Evolutionary conservation across 2,888 invertebrate species (phyloP).

Genomic region (Zelleria hepariella): DNA sequence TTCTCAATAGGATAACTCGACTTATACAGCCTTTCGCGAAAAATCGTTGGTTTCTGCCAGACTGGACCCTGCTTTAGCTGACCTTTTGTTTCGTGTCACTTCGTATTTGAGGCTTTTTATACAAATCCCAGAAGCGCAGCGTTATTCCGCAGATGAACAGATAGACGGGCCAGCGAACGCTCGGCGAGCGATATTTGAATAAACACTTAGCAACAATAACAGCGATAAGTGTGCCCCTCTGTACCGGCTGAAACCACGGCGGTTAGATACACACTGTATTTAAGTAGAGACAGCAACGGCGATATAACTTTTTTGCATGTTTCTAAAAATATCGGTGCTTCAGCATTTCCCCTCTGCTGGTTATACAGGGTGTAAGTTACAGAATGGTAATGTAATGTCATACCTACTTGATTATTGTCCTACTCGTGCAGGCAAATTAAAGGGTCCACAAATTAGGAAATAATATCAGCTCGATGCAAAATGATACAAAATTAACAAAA

Average conservation of each 20-base stretch:
- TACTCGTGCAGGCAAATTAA: too few species aligned
- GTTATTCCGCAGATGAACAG: slow-evolving; percentile 17
- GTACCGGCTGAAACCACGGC: slow-evolving; percentile 27
- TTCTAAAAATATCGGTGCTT: too few species aligned
- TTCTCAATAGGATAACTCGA: too few species aligned
- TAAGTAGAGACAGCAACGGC: slow-evolving; percentile 8
- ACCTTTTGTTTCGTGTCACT: background rate
- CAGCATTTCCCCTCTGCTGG: too few species aligned
- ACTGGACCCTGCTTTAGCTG: background rate
- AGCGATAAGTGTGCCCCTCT: slow-evolving; percentile 39
- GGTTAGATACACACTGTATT: slow-evolving; percentile 13
- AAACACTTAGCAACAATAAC: slow-evolving; percentile 60
- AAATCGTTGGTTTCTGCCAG: too few species aligned
- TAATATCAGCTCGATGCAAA: too few species aligned
- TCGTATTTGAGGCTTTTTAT: background rate
- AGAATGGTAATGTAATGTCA: too few species aligned
- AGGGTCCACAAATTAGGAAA: too few species aligned
- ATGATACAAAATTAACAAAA: too few species aligned
- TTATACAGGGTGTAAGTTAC: too few species aligned
- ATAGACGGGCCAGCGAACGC: slow-evolving; percentile 20
- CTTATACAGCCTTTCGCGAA: too few species aligned
- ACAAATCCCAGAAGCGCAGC: background rate
- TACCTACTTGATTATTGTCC: too few species aligned
- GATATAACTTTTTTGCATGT: background rate
- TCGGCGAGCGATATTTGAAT: slow-evolving; percentile 37